Evolutionary conservation across 2,888 invertebrate genomes (phyloP).

Genomic region (Rhamphomyia laevipes): DNA sequence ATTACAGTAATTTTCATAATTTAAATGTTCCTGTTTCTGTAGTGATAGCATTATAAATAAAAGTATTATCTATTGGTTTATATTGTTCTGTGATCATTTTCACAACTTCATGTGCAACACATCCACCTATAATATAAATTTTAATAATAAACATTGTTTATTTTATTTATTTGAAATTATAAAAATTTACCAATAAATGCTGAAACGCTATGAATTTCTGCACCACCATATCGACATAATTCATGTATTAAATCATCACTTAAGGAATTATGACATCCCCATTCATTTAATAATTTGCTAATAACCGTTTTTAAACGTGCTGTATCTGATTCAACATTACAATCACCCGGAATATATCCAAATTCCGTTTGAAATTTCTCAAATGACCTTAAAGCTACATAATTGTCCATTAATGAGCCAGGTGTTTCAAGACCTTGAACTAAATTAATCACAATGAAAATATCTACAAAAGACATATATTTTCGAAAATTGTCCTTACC

Average conservation of each 20-base stretch:
- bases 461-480: background rate
- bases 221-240: constrained; percentile 88
- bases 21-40: constrained; percentile 73
- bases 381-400: constrained; percentile 79
- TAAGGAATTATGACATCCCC: constrained; percentile 65
- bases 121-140: constrained; percentile 52
- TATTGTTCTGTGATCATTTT: constrained; percentile 94
- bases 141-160: background rate
- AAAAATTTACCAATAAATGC: constrained; percentile 58
- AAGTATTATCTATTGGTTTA: constrained; percentile 89
- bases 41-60: constrained; percentile 88
- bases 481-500: constrained; percentile 31
- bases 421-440: constrained; percentile 67
- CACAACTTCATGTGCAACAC: constrained; percentile 90
- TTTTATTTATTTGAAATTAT: background rate
- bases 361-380: constrained; percentile 83
- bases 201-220: constrained; percentile 88
- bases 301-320: constrained; percentile 66
- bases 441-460: constrained; percentile 24
- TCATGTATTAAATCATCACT: constrained; percentile 93
- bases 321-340: constrained; percentile 82
- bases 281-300: constrained; percentile 68
- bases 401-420: constrained; percentile 78
- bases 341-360: constrained; percentile 81
- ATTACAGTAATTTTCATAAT: constrained; percentile 43